A percentile compares a stretch with the other conserved stretches of the same genome.
Evolutionary conservation across 64 coral and sea anemone genomes (phyloP).

Genomic region (Acropora tenuis): DNA sequence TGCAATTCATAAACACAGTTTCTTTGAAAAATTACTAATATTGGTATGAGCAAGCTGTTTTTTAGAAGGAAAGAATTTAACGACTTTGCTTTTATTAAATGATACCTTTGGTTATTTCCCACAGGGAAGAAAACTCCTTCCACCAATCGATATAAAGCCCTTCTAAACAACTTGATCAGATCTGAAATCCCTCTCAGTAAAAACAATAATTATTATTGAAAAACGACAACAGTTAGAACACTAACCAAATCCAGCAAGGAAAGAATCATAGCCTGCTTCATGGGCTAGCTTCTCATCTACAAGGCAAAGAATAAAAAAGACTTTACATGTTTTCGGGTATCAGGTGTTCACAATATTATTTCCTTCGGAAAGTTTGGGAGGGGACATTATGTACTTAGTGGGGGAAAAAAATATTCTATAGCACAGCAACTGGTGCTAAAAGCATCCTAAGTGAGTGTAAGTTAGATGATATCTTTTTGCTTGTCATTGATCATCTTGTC

Average conservation of each 20-base stretch:
- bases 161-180: not conserved
- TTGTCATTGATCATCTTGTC: too few relatives aligned
- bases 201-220: not conserved
- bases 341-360: too few relatives aligned
- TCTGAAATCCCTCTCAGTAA: not conserved
- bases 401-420: not conserved
- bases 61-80: too few relatives aligned
- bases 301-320: not conserved
- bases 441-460: too few relatives aligned
- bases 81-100: too few relatives aligned
- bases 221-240: not conserved
- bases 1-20: too few relatives aligned
- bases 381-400: not conserved
- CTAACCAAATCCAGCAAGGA: constrained; percentile 81
- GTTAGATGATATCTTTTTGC: too few relatives aligned
- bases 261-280: constrained; percentile 91
- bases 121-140: not conserved
- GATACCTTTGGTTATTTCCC: too few relatives aligned
- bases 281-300: constrained; percentile 60
- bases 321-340: too few relatives aligned
- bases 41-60: too few relatives aligned
- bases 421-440: not conserved
- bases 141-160: not conserved
- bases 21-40: too few relatives aligned
- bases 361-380: not conserved